Percentiles rank a stretch among this genome's conserved stretches.
These are phyloP conservation scores for Acrocephalus scirpaceus DNA, from an alignment of 2,797 vertebrate species.

Conservation along the genomic window DNA sequence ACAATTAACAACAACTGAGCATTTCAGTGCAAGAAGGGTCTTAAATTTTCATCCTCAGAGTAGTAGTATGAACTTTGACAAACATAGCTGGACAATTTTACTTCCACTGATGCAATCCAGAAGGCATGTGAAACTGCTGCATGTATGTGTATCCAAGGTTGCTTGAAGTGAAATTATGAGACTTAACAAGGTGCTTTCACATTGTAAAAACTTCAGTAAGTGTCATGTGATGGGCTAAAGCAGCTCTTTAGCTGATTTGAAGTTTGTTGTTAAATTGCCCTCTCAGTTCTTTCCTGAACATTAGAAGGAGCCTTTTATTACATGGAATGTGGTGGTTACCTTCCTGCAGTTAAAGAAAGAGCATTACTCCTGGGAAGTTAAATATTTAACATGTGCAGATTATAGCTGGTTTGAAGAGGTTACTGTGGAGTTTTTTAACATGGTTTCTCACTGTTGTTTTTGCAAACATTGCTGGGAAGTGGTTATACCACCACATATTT, in stretches of 20 bases:
- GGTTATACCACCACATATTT: background rate
- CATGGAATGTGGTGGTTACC: background rate
- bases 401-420: background rate
- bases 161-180: background rate
- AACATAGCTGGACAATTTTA: background rate
- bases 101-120: background rate
- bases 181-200: background rate
- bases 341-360: background rate
- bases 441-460: background rate
- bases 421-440: background rate
- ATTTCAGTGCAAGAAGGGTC: background rate
- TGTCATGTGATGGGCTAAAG: background rate
- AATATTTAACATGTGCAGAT: background rate
- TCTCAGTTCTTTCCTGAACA: background rate
- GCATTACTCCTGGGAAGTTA: background rate
- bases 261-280: background rate
- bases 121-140: background rate
- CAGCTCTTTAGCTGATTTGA: background rate
- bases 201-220: background rate
- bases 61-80: background rate
- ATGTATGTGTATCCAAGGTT: background rate
- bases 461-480: background rate
- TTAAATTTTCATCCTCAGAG: background rate
- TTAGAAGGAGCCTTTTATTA: background rate
- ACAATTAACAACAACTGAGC: background rate